A percentile compares a stretch with the other conserved stretches of the same genome.
Evolutionary conservation across 2,113 vertebrate species (phyloP).

Genomic region (Aythya baeri): DNA sequence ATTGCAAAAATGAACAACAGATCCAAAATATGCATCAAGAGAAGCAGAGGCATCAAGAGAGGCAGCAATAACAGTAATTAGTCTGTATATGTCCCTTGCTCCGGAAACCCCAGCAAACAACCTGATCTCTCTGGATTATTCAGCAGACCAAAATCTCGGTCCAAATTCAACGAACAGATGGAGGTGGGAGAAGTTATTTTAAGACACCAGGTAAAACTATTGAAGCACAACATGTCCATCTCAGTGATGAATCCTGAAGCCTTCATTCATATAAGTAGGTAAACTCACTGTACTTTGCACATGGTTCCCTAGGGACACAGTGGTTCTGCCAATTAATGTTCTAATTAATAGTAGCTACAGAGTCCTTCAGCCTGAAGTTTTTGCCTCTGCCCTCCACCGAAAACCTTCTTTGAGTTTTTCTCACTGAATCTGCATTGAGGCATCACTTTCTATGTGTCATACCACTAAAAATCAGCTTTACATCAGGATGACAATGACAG

Average conservation of each 20-base stretch:
- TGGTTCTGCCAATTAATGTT: background rate
- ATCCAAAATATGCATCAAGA: background rate
- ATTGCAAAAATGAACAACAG: background rate
- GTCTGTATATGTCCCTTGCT: background rate
- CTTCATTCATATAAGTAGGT: background rate
- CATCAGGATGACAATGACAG: background rate
- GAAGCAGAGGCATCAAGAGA: background rate
- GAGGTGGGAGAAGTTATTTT: background rate
- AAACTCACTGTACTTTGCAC: background rate
- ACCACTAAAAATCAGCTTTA: conserved; percentile 22
- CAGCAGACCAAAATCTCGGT: background rate
- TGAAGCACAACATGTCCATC: background rate
- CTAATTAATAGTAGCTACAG: background rate
- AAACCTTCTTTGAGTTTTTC: background rate
- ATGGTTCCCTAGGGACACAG: background rate
- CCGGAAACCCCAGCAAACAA: background rate
- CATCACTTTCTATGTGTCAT: background rate
- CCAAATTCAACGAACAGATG: background rate
- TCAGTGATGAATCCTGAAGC: background rate
- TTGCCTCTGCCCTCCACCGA: background rate
- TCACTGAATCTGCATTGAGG: background rate
- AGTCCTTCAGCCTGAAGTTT: background rate
- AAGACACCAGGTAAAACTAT: background rate
- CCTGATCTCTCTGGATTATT: background rate
- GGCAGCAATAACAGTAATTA: background rate